Evolutionary conservation across 2,888 invertebrate species (phyloP).

Genomic region (Deladenus siricidicola): DNA sequence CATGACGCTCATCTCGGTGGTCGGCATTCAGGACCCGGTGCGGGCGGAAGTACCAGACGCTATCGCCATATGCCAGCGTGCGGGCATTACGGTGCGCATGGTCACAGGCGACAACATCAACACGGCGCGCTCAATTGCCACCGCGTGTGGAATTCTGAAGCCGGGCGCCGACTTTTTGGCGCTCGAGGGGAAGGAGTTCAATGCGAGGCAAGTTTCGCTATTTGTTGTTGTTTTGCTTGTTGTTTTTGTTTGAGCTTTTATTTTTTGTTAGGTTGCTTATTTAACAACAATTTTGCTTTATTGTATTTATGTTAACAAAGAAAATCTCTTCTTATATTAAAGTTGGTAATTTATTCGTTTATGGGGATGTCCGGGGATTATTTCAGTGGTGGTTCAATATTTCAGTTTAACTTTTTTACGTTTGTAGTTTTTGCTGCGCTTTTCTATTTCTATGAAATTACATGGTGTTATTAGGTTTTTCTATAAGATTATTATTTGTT

Average conservation of each 20-base stretch:
- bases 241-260: no score
- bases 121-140: constrained; percentile 58
- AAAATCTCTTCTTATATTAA: no score
- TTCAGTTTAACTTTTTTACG: not conserved
- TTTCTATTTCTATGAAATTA: no score
- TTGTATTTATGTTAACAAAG: no score
- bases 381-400: not conserved
- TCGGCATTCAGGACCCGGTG: constrained; percentile 60
- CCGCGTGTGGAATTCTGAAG: constrained; percentile 56
- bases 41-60: constrained; percentile 58
- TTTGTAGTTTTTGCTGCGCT: not conserved
- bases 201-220: constrained; percentile 33
- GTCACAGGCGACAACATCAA: constrained; percentile 59
- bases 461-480: no score
- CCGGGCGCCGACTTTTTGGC: constrained; percentile 56
- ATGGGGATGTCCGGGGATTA: no score
- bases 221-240: not conserved
- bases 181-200: constrained; percentile 57
- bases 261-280: no score
- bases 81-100: constrained; percentile 59
- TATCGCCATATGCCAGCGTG: constrained; percentile 57
- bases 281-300: no score
- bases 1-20: constrained; percentile 57
- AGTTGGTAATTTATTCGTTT: no score
- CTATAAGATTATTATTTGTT: no score